Percentiles rank a stretch among this genome's conserved stretches.
Evolutionary conservation across 2,113 vertebrate species (phyloP).

Genomic region (Larimichthys crocea): DNA sequence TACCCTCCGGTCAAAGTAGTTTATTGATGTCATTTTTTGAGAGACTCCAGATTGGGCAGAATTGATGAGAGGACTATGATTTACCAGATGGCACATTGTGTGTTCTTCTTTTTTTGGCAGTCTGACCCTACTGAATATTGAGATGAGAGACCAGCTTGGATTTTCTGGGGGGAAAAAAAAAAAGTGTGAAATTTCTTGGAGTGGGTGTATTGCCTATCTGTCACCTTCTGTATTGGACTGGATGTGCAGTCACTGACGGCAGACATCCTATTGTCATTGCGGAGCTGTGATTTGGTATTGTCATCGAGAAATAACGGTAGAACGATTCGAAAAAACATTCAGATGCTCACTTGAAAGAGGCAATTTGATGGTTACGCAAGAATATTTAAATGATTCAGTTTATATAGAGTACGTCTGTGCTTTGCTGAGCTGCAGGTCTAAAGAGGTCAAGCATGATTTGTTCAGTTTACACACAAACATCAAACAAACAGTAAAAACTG

Average conservation of each 20-base stretch:
- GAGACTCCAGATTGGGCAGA: constrained; percentile 75
- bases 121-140: constrained; percentile 80
- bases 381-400: background rate
- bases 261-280: constrained; percentile 8
- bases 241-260: constrained; percentile 21
- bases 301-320: background rate
- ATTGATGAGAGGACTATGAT: constrained; percentile 73
- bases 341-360: constrained; percentile 3
- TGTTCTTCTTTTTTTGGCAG: constrained; percentile 79
- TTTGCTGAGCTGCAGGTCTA: constrained; percentile 4
- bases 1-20: constrained; percentile 60
- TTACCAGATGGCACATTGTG: constrained; percentile 84
- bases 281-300: constrained; percentile 2
- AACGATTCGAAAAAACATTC: background rate
- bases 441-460: background rate
- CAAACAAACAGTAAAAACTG: constrained; percentile 20
- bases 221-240: constrained; percentile 56
- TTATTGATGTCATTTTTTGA: constrained; percentile 61
- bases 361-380: background rate
- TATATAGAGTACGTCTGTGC: no score
- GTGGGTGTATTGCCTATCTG: constrained; percentile 54
- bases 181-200: constrained; percentile 70
- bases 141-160: constrained; percentile 78
- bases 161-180: constrained; percentile 38
- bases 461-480: constrained; percentile 12